phyloP scores from a whole-genome alignment of 2,888 invertebrate species.

The Andrena trimmerana region DNA sequence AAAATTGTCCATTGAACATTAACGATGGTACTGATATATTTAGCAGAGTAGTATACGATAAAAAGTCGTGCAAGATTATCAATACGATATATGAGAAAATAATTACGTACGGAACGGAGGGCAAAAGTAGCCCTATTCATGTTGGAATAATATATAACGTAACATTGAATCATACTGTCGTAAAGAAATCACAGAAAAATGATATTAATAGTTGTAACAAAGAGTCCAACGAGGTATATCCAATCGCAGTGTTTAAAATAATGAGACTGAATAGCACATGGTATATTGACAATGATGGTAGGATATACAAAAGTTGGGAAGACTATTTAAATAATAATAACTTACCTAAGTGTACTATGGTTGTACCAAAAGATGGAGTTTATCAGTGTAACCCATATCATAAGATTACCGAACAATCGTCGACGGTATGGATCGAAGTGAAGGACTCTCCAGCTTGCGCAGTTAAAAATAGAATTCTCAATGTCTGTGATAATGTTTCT shows the following conservation, averaged over 20 bases:
- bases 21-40: background rate
- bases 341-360: conserved; percentile 76
- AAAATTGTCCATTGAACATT: background rate
- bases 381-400: conserved; percentile 75
- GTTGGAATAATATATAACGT: conserved; percentile 59
- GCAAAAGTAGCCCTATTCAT: conserved; percentile 9
- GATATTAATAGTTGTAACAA: background rate
- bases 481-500: conserved; percentile 61
- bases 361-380: conserved; percentile 76
- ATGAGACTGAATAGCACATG: conserved; percentile 21
- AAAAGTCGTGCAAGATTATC: background rate
- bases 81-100: conserved; percentile 32
- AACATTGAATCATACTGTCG: background rate
- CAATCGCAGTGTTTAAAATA: conserved; percentile 41
- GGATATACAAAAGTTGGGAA: conserved; percentile 76
- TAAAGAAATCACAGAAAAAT: background rate
- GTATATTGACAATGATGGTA: conserved; percentile 73
- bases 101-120: background rate
- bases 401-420: conserved; percentile 56
- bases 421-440: conserved; percentile 71
- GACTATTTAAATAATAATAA: conserved; percentile 75
- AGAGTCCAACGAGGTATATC: background rate
- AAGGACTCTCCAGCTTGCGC: conserved; percentile 67
- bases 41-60: conserved; percentile 6
- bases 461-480: conserved; percentile 25